These are phyloP conservation scores for Coturnix japonica DNA, from an alignment of 2,113 vertebrate species.

Conservation along the genomic window DNA sequence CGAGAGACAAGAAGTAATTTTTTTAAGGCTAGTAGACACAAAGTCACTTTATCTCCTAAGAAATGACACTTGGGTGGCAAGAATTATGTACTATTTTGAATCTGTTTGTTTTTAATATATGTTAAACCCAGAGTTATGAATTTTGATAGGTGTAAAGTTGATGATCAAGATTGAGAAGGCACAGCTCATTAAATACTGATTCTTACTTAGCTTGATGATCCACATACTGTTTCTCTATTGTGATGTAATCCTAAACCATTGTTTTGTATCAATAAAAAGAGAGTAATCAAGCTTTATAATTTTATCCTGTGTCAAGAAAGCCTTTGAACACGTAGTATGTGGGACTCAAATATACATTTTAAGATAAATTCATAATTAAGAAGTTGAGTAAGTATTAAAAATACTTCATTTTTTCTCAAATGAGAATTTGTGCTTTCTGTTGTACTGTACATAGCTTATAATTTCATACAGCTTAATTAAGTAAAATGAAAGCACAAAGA, in stretches of 20 bases:
- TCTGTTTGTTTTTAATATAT: not conserved
- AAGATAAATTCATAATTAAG: not conserved
- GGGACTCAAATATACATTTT: not conserved
- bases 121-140: not conserved
- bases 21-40: not conserved
- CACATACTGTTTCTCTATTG: not conserved
- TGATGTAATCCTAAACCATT: not conserved
- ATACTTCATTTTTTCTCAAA: not conserved
- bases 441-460: not conserved
- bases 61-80: not conserved
- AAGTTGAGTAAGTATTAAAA: not conserved
- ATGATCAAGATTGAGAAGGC: not conserved
- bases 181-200: not conserved
- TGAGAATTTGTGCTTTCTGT: not conserved
- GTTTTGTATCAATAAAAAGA: not conserved
- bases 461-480: not conserved
- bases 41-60: not conserved
- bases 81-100: not conserved
- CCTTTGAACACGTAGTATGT: not conserved
- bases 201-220: not conserved
- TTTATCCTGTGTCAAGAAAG: not conserved
- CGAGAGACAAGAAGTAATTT: not conserved
- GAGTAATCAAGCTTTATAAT: not conserved
- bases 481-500: not conserved
- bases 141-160: not conserved